Evolutionary conservation across 2,888 invertebrate genomes (phyloP).

Genomic region (Caenorhabditis zanzibari): DNA sequence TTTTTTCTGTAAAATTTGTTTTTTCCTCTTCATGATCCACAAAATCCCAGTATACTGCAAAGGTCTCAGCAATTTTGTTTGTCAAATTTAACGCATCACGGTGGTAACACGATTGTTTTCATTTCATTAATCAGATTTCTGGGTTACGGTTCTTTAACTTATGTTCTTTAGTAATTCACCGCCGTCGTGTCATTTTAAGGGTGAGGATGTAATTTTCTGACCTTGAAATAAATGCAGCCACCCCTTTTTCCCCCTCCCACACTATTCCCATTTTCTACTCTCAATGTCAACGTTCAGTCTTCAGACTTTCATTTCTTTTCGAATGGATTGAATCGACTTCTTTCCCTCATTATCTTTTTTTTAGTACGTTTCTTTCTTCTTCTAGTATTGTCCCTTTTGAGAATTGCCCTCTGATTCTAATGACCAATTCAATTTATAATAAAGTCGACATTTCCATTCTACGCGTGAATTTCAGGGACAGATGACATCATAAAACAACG

Average conservation of each 20-base stretch:
- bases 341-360: background rate
- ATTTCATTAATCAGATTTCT: background rate
- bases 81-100: conserved; percentile 1
- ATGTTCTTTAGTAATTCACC: background rate
- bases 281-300: background rate
- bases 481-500: no score
- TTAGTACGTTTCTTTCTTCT: background rate
- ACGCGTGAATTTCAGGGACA: no score
- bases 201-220: no score
- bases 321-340: background rate
- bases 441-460: background rate
- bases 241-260: background rate
- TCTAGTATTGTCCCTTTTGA: background rate
- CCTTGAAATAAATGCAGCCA: no score
- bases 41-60: background rate
- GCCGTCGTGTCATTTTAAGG: no score
- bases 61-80: background rate
- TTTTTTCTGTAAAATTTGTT: background rate
- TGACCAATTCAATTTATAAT: no score
- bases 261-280: background rate
- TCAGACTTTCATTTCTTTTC: background rate
- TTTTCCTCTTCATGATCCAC: background rate
- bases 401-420: no score
- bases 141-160: background rate
- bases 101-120: background rate